Percentiles rank a stretch among this genome's conserved stretches.
Evolutionary conservation across 2,797 vertebrate genomes (phyloP).

Genomic region (Danionella dracula): DNA sequence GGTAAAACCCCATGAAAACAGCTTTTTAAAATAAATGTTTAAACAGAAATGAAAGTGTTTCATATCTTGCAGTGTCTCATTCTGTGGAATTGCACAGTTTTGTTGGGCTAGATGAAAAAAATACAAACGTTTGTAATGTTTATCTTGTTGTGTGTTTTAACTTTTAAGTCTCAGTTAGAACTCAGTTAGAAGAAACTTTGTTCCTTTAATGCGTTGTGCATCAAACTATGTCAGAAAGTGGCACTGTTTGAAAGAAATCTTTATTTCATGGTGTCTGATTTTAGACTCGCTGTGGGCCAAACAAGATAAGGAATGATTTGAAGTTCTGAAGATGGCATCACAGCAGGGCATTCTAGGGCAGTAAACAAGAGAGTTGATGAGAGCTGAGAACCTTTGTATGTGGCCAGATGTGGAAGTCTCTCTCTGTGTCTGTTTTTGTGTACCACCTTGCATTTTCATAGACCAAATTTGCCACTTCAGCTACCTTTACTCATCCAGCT

Average conservation of each 20-base stretch:
- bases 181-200: background rate
- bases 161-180: no score
- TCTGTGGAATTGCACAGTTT: no score
- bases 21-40: no score
- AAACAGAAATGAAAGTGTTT: no score
- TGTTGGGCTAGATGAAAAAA: no score
- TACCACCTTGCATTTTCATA: background rate
- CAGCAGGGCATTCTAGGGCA: background rate
- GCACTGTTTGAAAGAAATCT: background rate
- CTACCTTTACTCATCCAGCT: background rate
- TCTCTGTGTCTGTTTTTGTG: background rate
- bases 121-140: no score
- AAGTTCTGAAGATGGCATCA: background rate
- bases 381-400: background rate
- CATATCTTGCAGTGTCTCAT: no score
- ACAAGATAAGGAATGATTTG: background rate
- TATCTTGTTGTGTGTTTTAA: no score
- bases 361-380: background rate
- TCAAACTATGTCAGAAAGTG: background rate
- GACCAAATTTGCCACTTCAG: constrained; percentile 2
- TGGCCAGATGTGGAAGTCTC: background rate
- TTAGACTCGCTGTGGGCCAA: background rate
- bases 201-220: background rate
- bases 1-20: no score
- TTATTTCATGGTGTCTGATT: background rate